Evolutionary conservation across 1,140 invertebrate species (phyloP).

Genomic region (Eumaeus atala): DNA sequence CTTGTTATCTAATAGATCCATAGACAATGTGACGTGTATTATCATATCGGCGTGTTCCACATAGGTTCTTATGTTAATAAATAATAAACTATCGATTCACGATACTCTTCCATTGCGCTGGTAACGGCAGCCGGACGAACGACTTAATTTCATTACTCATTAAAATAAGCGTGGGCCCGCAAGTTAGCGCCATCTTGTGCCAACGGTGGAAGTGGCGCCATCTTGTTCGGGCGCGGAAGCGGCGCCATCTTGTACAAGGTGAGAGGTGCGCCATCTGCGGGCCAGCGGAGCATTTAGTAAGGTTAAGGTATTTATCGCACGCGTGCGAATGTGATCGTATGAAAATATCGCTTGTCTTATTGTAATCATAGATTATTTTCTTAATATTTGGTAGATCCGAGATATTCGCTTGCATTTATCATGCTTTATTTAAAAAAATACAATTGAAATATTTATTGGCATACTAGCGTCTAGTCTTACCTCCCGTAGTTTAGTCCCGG

Average conservation of each 20-base stretch:
- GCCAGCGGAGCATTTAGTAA: slow-evolving; percentile 53
- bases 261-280: slow-evolving; percentile 3
- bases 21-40: too few relatives aligned
- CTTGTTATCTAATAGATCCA: too few relatives aligned
- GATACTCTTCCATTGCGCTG: slow-evolving; percentile 43
- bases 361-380: slow-evolving; percentile 52
- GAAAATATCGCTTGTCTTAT: slow-evolving; percentile 54
- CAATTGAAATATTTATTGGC: slow-evolving; percentile 48
- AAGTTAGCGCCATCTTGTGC: slow-evolving; percentile 28
- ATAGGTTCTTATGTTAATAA: too few relatives aligned
- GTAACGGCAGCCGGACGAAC: slow-evolving; percentile 22
- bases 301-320: slow-evolving; percentile 51
- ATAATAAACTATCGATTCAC: slow-evolving; percentile 19
- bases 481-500: slow-evolving; percentile 26
- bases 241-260: slow-evolving; percentile 30
- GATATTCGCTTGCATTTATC: slow-evolving; percentile 29
- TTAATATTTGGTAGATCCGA: slow-evolving; percentile 48
- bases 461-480: slow-evolving; percentile 57
- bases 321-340: slow-evolving; percentile 56
- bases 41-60: too few relatives aligned
- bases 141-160: slow-evolving; percentile 34
- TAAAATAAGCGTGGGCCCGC: slow-evolving; percentile 28
- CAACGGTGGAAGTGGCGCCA: too few relatives aligned
- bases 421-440: slow-evolving; percentile 19
- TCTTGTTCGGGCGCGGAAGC: background rate